These are phyloP conservation scores for Microdon myrmicae DNA, from an alignment of 2,888 invertebrate genomes.

Conservation along the genomic window DNA sequence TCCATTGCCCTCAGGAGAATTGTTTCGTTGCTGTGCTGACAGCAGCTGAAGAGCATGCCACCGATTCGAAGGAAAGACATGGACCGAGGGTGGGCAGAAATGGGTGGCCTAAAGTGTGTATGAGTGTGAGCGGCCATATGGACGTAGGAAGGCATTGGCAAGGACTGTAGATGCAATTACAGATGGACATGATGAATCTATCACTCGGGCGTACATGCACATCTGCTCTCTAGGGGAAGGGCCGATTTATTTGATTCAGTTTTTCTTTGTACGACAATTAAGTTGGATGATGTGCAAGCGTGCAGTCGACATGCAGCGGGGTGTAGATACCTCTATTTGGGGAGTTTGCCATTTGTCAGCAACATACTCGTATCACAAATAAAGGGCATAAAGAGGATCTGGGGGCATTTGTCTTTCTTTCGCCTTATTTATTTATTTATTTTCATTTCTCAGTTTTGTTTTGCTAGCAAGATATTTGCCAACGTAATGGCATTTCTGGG, in stretches of 20 bases:
- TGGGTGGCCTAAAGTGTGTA: too few relatives aligned
- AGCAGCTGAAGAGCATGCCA: slow-evolving; percentile 9
- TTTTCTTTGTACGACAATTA: slow-evolving; percentile 38
- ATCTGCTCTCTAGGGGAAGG: slow-evolving; percentile 30
- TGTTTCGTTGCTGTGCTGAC: slow-evolving; percentile 46
- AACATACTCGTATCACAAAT: too few relatives aligned
- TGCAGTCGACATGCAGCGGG: background rate
- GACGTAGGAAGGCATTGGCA: slow-evolving; percentile 5
- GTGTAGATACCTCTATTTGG: slow-evolving; percentile 18
- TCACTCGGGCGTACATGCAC: slow-evolving; percentile 7
- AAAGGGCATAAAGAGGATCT: slow-evolving; percentile 2
- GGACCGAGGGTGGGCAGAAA: slow-evolving; percentile 1
- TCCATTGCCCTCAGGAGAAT: slow-evolving; percentile 35
- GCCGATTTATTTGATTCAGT: slow-evolving; percentile 33
- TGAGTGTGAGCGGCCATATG: too few relatives aligned
- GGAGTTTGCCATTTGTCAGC: slow-evolving; percentile 39
- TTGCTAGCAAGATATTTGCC: slow-evolving; percentile 1
- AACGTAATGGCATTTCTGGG: slow-evolving; percentile 41
- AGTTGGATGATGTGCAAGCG: slow-evolving; percentile 27
- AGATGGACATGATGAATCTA: slow-evolving; percentile 15
- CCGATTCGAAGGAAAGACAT: slow-evolving; percentile 25
- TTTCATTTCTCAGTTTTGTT: slow-evolving; percentile 5
- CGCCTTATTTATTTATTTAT: too few relatives aligned
- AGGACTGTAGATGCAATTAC: slow-evolving; percentile 13
- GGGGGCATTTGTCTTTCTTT: too few relatives aligned